phyloP scores from a whole-genome alignment of 2,888 invertebrate genomes.

The Rhopalosiphum nymphaeae region DNA sequence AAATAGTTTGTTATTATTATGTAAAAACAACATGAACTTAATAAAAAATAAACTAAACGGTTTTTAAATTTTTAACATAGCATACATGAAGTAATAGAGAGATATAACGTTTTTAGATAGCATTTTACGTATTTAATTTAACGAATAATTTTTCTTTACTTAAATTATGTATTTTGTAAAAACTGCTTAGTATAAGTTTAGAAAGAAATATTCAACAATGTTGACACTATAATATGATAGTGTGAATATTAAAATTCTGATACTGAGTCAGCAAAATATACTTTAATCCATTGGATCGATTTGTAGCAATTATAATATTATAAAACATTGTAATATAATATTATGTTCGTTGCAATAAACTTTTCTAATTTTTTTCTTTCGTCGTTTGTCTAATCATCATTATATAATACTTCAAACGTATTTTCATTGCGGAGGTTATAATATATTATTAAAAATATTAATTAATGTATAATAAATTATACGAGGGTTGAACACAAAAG shows the following conservation, averaged over 20 bases:
- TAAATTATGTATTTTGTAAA: background rate
- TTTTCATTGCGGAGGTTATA: background rate
- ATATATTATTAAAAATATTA: slow-evolving; percentile 5
- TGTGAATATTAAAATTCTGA: background rate
- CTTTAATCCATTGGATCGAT: background rate
- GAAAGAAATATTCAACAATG: background rate
- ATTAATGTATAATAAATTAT: slow-evolving; percentile 1
- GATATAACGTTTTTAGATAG: background rate
- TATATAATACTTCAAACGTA: slow-evolving; percentile 3
- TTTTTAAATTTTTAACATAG: background rate
- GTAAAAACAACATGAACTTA: too few relatives aligned
- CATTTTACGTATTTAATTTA: background rate
- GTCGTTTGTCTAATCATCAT: background rate
- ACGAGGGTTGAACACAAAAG: background rate
- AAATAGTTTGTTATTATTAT: too few relatives aligned
- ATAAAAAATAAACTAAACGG: too few relatives aligned
- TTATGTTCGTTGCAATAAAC: background rate
- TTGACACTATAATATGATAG: background rate
- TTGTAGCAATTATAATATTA: background rate
- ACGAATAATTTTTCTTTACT: background rate
- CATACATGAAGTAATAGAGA: background rate
- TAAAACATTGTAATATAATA: background rate
- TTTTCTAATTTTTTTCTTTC: background rate
- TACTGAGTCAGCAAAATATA: background rate
- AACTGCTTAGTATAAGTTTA: background rate